phyloP scores from a whole-genome alignment of 2,888 invertebrate genomes.

The Mythimna loreyi region DNA sequence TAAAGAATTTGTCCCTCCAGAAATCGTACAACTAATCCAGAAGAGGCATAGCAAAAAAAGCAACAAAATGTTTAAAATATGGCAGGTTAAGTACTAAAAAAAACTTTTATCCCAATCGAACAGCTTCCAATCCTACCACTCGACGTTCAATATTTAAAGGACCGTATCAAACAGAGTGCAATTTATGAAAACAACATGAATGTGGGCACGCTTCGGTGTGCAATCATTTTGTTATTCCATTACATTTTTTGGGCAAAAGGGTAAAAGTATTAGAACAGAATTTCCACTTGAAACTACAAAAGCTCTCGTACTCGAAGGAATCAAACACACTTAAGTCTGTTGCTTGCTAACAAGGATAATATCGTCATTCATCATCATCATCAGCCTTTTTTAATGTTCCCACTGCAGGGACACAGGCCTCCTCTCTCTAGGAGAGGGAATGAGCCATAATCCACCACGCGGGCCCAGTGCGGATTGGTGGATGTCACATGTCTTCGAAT shows the following conservation, averaged over 20 bases:
- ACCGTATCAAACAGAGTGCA: slow-evolving; percentile 73
- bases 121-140: slow-evolving; percentile 44
- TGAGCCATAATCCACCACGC: no score
- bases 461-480: no score
- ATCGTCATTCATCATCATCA: no score
- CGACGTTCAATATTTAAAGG: slow-evolving; percentile 68
- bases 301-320: not conserved
- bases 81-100: slow-evolving; percentile 42
- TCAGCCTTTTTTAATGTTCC: no score
- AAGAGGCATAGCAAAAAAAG: not conserved
- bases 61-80: no score
- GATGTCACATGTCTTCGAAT: no score
- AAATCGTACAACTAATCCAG: not conserved
- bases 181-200: slow-evolving; percentile 71
- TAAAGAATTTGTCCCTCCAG: not conserved
- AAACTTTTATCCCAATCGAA: slow-evolving; percentile 52
- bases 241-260: slow-evolving; percentile 65
- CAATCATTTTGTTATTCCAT: slow-evolving; percentile 73
- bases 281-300: slow-evolving; percentile 16
- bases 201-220: slow-evolving; percentile 41
- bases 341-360: not conserved
- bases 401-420: no score
- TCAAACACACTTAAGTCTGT: no score
- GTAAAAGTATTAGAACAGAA: slow-evolving; percentile 32
- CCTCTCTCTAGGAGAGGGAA: no score